Evolutionary conservation across 2,797 vertebrate species (phyloP), one percentile per base, ranked within the genome.

Genomic region (Leptoclinus maculatus): DNA sequence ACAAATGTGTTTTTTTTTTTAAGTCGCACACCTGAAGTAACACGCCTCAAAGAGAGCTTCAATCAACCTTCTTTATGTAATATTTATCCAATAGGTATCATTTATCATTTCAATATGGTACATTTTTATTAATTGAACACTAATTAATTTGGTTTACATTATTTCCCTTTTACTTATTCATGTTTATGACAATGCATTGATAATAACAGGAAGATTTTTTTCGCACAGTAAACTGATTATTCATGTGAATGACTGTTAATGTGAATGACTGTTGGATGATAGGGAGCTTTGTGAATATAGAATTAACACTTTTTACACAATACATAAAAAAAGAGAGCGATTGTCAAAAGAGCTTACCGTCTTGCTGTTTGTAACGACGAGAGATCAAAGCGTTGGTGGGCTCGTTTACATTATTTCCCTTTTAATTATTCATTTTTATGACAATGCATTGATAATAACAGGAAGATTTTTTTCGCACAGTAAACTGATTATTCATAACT

Each of bases 1-100:
- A 47, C 39, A 70, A 58, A 76, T 77, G 17, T 4, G 76, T 36
- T 47, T 38, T 70, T 21, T 7, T 54, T 34, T 74, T 82, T 36
- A 47, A 66, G 63, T 12, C 34, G 5, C 29, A 65, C 47, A 76
- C 21, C 29, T 78, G 59, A 66, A 68, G 43, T 16, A 41, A 53
- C 45, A 2, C 8, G 3, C 21, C 19, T 66, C 14, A 64, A 19
- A 27, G 12, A 19, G 12, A 49, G 49, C 38, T 71, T 75, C 11
- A 34, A 58, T 62, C 23, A 53, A 13, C 56, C 23, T n/a, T 78
- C 12, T 72, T n/a, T 39, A 36, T 19, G 7, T 49, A 8, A 13
- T 17, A 54, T 65, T 32, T 13, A 39, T 29, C 45, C 63, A 25
- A 19, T 9, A n/a, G n/a, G 34, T 12, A n/a, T 51, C 16, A 21